Evolutionary conservation across 2,113 vertebrate genomes (phyloP), one percentile per base, ranked within the genome.

Genomic region (Lophura nycthemera): DNA sequence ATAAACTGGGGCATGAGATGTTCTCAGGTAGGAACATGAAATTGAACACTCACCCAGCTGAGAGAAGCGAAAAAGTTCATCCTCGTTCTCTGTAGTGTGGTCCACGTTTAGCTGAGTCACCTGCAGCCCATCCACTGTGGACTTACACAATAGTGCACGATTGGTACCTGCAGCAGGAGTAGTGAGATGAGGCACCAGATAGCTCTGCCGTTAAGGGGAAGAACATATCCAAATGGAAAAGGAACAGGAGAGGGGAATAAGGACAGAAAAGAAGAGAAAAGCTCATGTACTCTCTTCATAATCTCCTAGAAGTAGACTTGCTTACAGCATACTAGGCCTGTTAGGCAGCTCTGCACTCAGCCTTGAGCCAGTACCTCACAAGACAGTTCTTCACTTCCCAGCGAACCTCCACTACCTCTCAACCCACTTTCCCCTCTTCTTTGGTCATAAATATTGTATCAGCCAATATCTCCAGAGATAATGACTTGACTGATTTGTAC

Each of bases 91-190:
- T 0, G 98, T 98, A 0, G 98, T 98, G 90, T 99, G 99, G 45
- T 98, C 98, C 56, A 98, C 97, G 1, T 99, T 99, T 61, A 99
- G 98, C 97, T 99, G 99, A 18, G 98, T 99, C 73, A 99, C 99
- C 97, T 99, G 99, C 94, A 99, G 98, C 25, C 99, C 98, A 3
- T 99, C 99, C 63, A 98, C 98, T 0, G 98, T 99, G 32, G 98
- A 99, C 92, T 99, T 99, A 89, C 99, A 99, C 6, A 99, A 95
- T 75, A 99, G 98, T 1, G 99, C 99, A 10, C 99, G 97, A 96
- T 99, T 99, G 16, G 98, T 99, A 66, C 99, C 99, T 99, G 97
- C 18, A 77, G 94, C 47, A 11, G 60, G 75, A 95, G 77, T 59
- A 93, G 92, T 8, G 4, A 91, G 77, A 95, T 94, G 90, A 93